Conservation (phyloP, 1,140 invertebrate species). For the Harpegnathos saltator region DNA sequence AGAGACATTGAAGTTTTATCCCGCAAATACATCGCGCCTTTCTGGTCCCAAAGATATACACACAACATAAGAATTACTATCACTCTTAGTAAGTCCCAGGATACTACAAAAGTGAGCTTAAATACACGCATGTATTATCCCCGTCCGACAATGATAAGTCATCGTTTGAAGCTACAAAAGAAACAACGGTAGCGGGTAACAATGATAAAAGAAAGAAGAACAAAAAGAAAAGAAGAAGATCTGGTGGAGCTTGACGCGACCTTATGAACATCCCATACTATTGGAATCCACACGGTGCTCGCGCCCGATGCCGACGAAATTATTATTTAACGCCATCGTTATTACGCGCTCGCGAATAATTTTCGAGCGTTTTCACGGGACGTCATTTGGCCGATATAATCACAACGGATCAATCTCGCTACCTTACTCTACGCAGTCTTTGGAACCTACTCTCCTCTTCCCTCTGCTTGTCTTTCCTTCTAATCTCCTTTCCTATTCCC, state of each 20-base stretch:
- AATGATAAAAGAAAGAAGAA: too few species aligned
- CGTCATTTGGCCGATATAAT: conserved; percentile 25
- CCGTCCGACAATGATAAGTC: background rate
- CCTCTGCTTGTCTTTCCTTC: too few species aligned
- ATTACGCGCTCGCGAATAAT: conserved; percentile 9
- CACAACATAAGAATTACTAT: background rate
- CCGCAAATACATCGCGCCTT: too few species aligned
- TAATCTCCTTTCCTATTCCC: background rate
- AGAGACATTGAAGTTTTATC: too few species aligned
- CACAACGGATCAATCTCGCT: background rate
- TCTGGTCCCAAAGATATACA: too few species aligned
- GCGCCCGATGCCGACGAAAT: conserved; percentile 2
- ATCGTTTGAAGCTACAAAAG: conserved; percentile 36
- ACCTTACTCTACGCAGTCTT: conserved; percentile 22
- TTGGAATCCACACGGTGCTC: conserved; percentile 8
- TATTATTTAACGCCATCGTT: conserved; percentile 61
- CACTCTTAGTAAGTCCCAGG: background rate
- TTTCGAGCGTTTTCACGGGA: conserved; percentile 24
- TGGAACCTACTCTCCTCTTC: too few species aligned
- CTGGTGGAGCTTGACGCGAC: conserved; percentile 19
- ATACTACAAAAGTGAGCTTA: conserved; percentile 41
- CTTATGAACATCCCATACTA: conserved; percentile 46
- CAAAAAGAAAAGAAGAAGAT: conserved; percentile 38
- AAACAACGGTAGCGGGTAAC: background rate
- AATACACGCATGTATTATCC: conserved; percentile 1